Conservation (phyloP, 2,113 vertebrate species). For the Rattus rattus region DNA sequence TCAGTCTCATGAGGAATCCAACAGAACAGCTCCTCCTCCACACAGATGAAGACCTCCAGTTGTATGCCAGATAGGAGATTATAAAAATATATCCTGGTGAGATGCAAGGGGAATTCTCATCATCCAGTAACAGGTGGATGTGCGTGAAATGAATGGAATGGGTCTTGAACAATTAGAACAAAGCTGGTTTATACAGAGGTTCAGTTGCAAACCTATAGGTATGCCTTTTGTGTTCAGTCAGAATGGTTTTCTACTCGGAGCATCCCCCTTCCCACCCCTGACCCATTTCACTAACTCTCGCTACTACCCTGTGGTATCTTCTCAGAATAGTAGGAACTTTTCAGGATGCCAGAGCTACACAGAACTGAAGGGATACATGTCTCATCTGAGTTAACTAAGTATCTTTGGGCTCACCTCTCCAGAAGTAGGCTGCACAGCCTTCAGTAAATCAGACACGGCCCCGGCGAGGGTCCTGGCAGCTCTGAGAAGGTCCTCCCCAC, state of each 20-base stretch:
- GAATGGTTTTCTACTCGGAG: background rate
- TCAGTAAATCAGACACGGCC: conserved; percentile 96
- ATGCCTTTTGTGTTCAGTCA: background rate
- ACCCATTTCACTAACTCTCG: background rate
- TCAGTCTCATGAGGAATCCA: background rate
- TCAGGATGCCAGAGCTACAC: background rate
- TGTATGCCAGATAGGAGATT: background rate
- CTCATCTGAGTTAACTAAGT: background rate
- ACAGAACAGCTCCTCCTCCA: background rate
- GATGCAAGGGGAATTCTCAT: background rate
- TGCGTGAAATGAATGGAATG: background rate
- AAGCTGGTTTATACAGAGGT: background rate
- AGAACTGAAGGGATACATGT: background rate
- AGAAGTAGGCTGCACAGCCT: conserved; percentile 96
- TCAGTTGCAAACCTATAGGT: background rate
- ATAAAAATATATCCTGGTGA: background rate
- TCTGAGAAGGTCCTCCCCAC: conserved; percentile 95
- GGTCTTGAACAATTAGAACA: background rate
- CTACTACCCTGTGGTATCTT: rapidly evolving
- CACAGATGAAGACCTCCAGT: background rate
- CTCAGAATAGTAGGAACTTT: background rate
- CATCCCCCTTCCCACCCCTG: background rate
- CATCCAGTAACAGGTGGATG: background rate
- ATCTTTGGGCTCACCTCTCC: conserved; percentile 90
- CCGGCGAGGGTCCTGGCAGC: conserved; percentile 95